Base-by-base conservation (phyloP, 1,140 invertebrate genomes). In the Elysia chlorotica region DNA sequence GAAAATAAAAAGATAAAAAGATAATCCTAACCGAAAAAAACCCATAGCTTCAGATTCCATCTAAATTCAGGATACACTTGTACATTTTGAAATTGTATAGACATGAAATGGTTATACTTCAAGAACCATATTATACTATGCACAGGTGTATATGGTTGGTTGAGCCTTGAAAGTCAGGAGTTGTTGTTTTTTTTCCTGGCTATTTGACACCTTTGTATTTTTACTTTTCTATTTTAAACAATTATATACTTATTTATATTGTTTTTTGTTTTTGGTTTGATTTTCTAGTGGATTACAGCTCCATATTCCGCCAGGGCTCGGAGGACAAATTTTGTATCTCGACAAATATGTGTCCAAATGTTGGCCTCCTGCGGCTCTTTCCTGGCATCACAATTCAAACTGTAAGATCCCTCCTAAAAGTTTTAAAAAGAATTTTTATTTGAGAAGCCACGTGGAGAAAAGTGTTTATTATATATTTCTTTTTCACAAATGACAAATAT, bases 311-410 rank as follows among this genome's bases (percentile, higher is more conserved):
- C 41, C 91, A 92, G 0, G 90, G 89, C 10, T 89, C 87, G 0
- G 90, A 95, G 59, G 91, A 93, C 62, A 92, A 92, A 74, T 96
- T 96, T 80, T 86, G 87, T n/a, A 92, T 96, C 0, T 92, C 95
- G 75, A 89, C 91, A 4, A 90, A 90, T n/a, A 88, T 98, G 74
- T 94, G 92, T 84, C 90, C 92, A 71, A 94, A 97, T 85, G 95
- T 98, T 19, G 93, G 93, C 0, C 81, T 97, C 5, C 84, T 98
- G 10, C 89, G 95, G 21, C 90, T 98, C 77, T 98, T 97, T 85
- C 96, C 96, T 0, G 95, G 94, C 75, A 97, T 98, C 75, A 93
- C 93, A 21, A 88, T 90, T 19, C 90, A 93, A 71, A 92, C 93
- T 14, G 92, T 96, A 69, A 88, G 86, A n/a, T n/a, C n/a, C n/a